Evolutionary conservation across 2,113 vertebrate genomes (phyloP).

Genomic region (Amphiprion ocellaris): DNA sequence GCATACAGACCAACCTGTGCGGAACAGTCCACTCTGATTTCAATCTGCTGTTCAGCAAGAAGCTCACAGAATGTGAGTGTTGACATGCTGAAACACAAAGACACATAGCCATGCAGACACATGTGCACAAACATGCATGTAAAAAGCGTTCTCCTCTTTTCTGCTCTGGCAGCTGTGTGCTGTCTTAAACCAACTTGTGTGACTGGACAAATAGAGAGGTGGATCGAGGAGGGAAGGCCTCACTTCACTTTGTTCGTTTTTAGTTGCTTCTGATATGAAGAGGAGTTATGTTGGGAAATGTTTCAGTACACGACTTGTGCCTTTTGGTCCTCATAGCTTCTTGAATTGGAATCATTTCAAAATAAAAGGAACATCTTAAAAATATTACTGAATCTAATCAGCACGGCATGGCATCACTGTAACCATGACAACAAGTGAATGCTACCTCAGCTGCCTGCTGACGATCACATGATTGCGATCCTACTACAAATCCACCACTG

Average conservation of each 20-base stretch:
- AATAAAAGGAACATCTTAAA: no score
- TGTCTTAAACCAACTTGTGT: conserved; percentile 25
- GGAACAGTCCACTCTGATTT: no score
- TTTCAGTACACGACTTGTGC: not conserved
- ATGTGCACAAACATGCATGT: not conserved
- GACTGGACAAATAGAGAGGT: conserved; percentile 20
- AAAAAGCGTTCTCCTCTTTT: not conserved
- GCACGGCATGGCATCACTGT: no score
- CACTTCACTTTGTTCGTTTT: conserved; percentile 8
- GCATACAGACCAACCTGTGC: no score
- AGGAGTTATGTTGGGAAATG: not conserved
- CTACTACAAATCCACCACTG: no score
- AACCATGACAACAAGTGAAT: no score
- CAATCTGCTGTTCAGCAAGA: no score
- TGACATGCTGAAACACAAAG: not conserved
- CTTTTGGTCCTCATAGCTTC: not conserved
- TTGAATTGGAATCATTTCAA: no score
- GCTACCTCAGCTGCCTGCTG: no score
- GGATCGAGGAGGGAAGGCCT: not conserved
- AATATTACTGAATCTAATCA: no score
- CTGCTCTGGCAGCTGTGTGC: conserved; percentile 9
- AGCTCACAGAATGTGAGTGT: not conserved
- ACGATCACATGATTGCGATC: no score
- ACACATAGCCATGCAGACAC: not conserved
- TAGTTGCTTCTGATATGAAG: conserved; percentile 18